phyloP scores from a whole-genome alignment of 1,140 invertebrate species.

The Pogonomyrmex californicus region DNA sequence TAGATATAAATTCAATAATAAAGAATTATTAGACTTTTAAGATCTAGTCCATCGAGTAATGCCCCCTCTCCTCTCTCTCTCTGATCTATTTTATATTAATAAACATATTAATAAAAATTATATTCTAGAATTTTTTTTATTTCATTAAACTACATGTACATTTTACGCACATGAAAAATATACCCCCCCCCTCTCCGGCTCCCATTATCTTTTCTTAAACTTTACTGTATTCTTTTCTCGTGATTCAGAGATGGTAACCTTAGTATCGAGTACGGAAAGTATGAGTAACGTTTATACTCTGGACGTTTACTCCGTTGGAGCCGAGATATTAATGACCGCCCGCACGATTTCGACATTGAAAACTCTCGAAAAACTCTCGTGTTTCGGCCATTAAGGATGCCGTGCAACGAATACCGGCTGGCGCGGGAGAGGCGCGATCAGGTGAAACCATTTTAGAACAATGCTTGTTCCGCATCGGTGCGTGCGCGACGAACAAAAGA shows the following conservation, averaged over 20 bases:
- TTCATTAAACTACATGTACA: no score
- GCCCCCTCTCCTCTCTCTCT: no score
- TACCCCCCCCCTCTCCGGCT: not conserved
- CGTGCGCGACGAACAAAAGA: slow-evolving; percentile 64
- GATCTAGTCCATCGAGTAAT: no score
- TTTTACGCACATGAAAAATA: not conserved
- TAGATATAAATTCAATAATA: no score
- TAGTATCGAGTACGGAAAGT: not conserved
- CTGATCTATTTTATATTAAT: no score
- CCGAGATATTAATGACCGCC: slow-evolving; percentile 1
- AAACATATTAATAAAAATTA: no score
- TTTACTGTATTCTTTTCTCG: no score
- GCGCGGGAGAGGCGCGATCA: slow-evolving; percentile 41
- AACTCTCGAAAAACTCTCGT: slow-evolving; percentile 25
- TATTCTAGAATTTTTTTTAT: no score
- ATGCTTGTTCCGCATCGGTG: slow-evolving; percentile 67
- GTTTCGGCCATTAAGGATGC: slow-evolving; percentile 37
- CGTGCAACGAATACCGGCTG: slow-evolving; percentile 39
- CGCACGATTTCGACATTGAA: not conserved
- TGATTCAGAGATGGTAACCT: no score
- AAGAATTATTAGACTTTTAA: no score
- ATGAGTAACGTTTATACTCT: not conserved
- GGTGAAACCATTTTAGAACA: slow-evolving; percentile 65
- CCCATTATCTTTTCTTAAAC: not conserved
- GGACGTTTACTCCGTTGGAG: not conserved